A percentile compares a stretch with the other conserved stretches of the same genome.
Evolutionary conservation across 2,888 invertebrate species (phyloP).

Genomic region (Diogma glabrata): DNA sequence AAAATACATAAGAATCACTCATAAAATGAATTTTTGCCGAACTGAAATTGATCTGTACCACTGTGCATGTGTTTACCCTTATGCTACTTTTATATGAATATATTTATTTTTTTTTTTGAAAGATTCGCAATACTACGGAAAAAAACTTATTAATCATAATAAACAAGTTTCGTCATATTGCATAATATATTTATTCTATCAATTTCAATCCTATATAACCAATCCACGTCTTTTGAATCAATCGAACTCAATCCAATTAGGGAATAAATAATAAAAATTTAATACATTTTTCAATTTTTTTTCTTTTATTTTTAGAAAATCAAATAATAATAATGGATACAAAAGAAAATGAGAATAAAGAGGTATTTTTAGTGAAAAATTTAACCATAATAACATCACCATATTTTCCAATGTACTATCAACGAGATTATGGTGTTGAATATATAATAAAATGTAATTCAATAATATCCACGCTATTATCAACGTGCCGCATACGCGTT

Average conservation of each 20-base stretch:
- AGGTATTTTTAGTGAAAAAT: constrained; percentile 33
- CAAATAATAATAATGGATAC: constrained; percentile 40
- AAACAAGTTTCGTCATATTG: too few relatives aligned
- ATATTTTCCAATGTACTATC: constrained; percentile 54
- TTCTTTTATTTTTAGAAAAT: constrained; percentile 39
- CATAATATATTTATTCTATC: too few relatives aligned
- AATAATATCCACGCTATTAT: constrained; percentile 27
- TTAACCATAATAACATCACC: constrained; percentile 44
- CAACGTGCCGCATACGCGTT: constrained; percentile 44
- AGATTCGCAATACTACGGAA: too few relatives aligned
- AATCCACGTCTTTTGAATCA: background rate
- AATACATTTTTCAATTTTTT: background rate
- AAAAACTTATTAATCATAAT: too few relatives aligned
- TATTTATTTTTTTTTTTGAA: too few relatives aligned
- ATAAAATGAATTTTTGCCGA: too few relatives aligned
- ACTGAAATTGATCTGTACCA: too few relatives aligned
- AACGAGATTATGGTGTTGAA: constrained; percentile 52
- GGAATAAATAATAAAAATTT: constrained; percentile 10
- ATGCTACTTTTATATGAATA: too few relatives aligned
- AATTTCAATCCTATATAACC: too few relatives aligned
- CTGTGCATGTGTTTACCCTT: too few relatives aligned
- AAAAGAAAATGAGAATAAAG: constrained; percentile 31
- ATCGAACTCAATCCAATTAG: background rate
- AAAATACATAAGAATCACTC: too few relatives aligned
- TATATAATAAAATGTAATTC: constrained; percentile 48